A percentile compares a stretch with the other conserved stretches of the same genome.
These are phyloP conservation scores for Tragelaphus oryx DNA, from an alignment of 2,797 vertebrate species.

Conservation along the genomic window DNA sequence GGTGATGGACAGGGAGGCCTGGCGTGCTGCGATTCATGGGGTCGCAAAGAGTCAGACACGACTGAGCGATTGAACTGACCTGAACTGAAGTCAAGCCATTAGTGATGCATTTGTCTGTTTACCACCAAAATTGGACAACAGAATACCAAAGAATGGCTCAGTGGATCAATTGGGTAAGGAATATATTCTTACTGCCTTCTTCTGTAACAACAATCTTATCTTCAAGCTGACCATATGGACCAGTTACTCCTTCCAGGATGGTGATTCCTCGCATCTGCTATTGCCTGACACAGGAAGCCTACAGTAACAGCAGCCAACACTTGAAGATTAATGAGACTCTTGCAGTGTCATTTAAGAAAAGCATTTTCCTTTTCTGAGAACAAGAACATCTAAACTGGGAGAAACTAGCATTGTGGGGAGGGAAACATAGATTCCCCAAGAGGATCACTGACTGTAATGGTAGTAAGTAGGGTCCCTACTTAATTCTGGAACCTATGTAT, in stretches of 20 bases:
- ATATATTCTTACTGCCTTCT: not conserved
- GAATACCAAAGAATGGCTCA: not conserved
- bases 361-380: slow-evolving; percentile 7
- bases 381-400: not conserved
- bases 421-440: not conserved
- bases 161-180: not conserved
- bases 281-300: not conserved
- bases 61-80: no score
- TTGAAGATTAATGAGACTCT: slow-evolving; percentile 24
- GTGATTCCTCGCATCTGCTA: not conserved
- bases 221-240: not conserved
- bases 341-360: not conserved
- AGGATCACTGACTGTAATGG: not conserved
- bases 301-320: not conserved
- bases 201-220: not conserved
- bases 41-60: no score
- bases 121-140: not conserved
- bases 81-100: not conserved
- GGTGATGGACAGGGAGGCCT: no score
- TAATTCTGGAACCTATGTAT: not conserved
- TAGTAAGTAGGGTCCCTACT: not conserved
- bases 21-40: no score
- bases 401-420: not conserved
- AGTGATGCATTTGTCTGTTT: not conserved
- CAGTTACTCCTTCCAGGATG: not conserved